phyloP scores from a whole-genome alignment of 64 coral and sea anemone genomes.

The Stichodactyla helianthus region DNA sequence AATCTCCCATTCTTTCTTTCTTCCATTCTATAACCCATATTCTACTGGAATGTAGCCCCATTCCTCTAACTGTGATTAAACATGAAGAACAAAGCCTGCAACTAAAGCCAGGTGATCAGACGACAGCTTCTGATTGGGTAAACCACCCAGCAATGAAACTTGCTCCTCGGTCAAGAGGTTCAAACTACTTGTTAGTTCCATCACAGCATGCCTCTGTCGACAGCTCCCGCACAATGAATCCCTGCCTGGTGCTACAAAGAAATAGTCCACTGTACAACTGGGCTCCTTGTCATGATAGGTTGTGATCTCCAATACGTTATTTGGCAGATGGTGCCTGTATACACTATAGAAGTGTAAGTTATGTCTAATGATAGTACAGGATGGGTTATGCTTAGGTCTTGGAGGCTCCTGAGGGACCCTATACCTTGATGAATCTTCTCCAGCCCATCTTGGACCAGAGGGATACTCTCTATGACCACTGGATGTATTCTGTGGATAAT shows the following conservation, averaged over 20 bases:
- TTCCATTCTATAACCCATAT: too few relatives aligned
- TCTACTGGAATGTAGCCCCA: neutral
- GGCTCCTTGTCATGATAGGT: slow-evolving; percentile 59
- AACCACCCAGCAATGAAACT: slow-evolving; percentile 28
- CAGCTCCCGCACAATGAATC: neutral
- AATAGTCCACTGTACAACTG: slow-evolving; percentile 76
- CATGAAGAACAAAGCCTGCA: slow-evolving; percentile 57
- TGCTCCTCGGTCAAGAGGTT: slow-evolving; percentile 35
- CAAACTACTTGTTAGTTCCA: slow-evolving; percentile 53
- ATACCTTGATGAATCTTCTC: neutral
- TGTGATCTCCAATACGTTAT: slow-evolving; percentile 37
- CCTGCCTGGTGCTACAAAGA: slow-evolving; percentile 50
- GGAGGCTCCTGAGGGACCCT: neutral
- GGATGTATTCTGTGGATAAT: neutral
- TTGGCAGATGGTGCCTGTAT: slow-evolving; percentile 47
- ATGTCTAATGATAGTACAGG: slow-evolving; percentile 44
- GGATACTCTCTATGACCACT: neutral
- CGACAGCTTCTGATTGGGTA: slow-evolving; percentile 64
- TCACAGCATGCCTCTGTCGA: slow-evolving; percentile 3
- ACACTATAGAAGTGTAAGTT: slow-evolving; percentile 63
- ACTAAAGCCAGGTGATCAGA: slow-evolving; percentile 79
- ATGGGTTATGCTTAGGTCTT: neutral
- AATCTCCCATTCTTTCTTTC: too few relatives aligned
- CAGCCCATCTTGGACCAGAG: neutral
- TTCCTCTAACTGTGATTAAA: slow-evolving; percentile 6